phyloP scores from a whole-genome alignment of 2,797 vertebrate species.

The Decapterus maruadsi region DNA sequence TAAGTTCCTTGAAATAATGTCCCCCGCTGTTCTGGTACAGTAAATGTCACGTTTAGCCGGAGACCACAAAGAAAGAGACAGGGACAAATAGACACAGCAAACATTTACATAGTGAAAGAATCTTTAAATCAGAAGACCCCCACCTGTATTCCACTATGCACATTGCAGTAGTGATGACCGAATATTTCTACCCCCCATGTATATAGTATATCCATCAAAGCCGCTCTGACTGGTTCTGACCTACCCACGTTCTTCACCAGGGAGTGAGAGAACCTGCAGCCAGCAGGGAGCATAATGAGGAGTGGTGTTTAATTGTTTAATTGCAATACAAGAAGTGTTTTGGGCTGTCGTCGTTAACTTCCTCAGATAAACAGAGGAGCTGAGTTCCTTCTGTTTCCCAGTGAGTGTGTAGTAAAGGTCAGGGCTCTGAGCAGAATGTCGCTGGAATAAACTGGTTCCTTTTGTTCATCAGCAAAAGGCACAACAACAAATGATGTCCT shows the following conservation, averaged over 20 bases:
- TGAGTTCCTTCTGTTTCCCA: conserved; percentile 55
- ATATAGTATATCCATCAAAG: conserved; percentile 32
- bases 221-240: conserved; percentile 29
- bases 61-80: neutral
- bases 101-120: conserved; percentile 14
- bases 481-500: neutral
- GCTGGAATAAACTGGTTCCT: conserved; percentile 28
- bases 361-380: conserved; percentile 50
- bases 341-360: conserved; percentile 45
- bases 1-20: conserved; percentile 19
- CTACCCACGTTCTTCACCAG: conserved; percentile 21
- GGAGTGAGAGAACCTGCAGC: conserved; percentile 24
- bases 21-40: conserved; percentile 16
- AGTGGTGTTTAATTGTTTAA: conserved; percentile 57
- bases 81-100: neutral
- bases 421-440: conserved; percentile 45
- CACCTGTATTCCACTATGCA: neutral
- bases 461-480: conserved; percentile 18
- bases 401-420: conserved; percentile 63
- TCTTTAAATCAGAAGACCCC: conserved; percentile 1
- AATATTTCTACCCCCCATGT: conserved; percentile 15
- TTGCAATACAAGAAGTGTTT: conserved; percentile 64
- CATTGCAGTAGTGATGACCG: conserved; percentile 22
- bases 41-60: conserved; percentile 31
- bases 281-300: conserved; percentile 48